Percentiles rank a stretch among this genome's conserved stretches.
phyloP scores from a whole-genome alignment of 2,888 invertebrate genomes.

The Pseudeuparius sepicola region DNA sequence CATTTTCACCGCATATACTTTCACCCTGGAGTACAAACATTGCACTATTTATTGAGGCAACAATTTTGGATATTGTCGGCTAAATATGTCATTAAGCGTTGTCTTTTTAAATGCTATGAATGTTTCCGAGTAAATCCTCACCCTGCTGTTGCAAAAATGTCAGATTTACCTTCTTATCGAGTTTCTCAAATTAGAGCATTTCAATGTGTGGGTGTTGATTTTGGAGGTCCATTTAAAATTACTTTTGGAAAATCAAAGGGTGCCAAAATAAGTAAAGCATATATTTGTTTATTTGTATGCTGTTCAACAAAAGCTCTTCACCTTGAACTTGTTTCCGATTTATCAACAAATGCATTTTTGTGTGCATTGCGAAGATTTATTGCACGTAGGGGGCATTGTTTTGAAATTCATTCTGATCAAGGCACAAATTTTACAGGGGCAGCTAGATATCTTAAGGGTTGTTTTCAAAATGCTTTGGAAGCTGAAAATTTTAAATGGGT shows the following conservation, averaged over 20 bases:
- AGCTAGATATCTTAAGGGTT: too few relatives aligned
- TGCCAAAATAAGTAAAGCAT: constrained; percentile 6
- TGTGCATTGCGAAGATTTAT: constrained; percentile 15
- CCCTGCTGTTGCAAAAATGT: constrained; percentile 8
- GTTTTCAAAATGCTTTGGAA: too few relatives aligned
- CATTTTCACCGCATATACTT: constrained; percentile 1
- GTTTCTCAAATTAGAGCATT: constrained; percentile 14
- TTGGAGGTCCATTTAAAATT: constrained; percentile 15
- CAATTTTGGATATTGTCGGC: constrained; percentile 13
- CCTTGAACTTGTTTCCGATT: constrained; percentile 14
- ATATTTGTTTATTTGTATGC: constrained; percentile 16
- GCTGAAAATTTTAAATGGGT: too few relatives aligned
- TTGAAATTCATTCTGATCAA: constrained; percentile 12
- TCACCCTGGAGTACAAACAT: constrained; percentile 6
- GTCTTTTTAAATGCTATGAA: constrained; percentile 5
- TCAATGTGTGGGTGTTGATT: constrained; percentile 12
- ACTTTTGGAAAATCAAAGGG: constrained; percentile 6
- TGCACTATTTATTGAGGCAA: constrained; percentile 8
- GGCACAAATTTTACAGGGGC: constrained; percentile 21
- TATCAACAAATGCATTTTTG: constrained; percentile 15
- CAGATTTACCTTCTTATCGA: constrained; percentile 13
- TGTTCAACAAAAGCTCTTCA: constrained; percentile 15
- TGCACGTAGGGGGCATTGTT: constrained; percentile 12
- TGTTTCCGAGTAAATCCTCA: constrained; percentile 11
- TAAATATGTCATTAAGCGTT: constrained; percentile 8